Conservation (phyloP, 2,888 invertebrate species). For the Diarsia dahlii region DNA sequence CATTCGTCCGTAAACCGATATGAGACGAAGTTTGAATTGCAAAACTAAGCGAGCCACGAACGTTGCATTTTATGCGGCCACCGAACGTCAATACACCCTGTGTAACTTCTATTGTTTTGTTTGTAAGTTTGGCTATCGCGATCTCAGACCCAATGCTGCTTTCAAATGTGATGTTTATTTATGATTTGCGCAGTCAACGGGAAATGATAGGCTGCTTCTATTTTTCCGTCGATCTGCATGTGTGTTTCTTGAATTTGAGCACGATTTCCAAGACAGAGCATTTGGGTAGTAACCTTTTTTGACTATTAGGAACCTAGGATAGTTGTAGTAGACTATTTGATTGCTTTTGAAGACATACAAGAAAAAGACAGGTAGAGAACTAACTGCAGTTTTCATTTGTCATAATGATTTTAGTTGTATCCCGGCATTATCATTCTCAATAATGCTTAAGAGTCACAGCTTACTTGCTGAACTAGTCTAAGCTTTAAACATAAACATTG, state of each 20-base stretch:
- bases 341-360: background rate
- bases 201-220: conserved; percentile 16
- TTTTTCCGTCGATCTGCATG: background rate
- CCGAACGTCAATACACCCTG: conserved; percentile 67
- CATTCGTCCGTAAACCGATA: conserved; percentile 87
- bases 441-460: background rate
- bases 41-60: conserved; percentile 80
- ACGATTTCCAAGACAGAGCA: background rate
- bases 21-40: conserved; percentile 87
- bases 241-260: background rate
- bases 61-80: conserved; percentile 71
- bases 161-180: conserved; percentile 46
- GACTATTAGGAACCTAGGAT: background rate
- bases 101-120: conserved; percentile 60
- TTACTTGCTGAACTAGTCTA: background rate
- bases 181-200: conserved; percentile 31
- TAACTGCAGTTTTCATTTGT: background rate
- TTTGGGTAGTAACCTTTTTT: background rate
- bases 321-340: background rate
- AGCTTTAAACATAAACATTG: background rate
- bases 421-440: background rate
- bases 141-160: conserved; percentile 41
- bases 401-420: background rate
- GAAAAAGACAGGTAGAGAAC: background rate
- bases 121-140: conserved; percentile 57